Base-by-base conservation (phyloP, 2,888 invertebrate species). In the Clanis bilineata region DNA sequence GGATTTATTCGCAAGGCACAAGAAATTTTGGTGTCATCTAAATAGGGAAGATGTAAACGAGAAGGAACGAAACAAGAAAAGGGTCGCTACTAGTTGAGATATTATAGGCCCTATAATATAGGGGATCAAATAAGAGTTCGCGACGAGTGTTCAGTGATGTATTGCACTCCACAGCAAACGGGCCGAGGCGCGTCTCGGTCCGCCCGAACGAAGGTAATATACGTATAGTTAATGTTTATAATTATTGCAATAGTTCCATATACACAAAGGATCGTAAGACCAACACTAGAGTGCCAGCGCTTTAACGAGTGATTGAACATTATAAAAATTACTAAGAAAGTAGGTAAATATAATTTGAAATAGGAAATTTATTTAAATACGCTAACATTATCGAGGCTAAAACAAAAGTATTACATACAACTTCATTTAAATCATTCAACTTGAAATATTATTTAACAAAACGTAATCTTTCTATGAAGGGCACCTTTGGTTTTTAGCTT, bases 401-500 rank as follows among this genome's bases (percentile, higher is more conserved):
- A 90, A 91, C 88, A 89, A 90, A 91, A 86, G 79, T 86, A 85
- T 88, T 89, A 88, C 80, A 85, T 87, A 90, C 90, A 91, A 90
- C 83, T 90, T 86, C 82, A 86, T 89, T 88, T 83, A 88, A 90
- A 90, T 86, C 83, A 90, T 89, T 90, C 82, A 90, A 90, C 90
- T 90, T 88, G 90, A 90, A 90, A 88, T 88, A 90, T 90, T 85
- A 86, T 86, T 86, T 85, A 92, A 92, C 91, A 92, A 89, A 92
- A 92, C 90, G 90, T 91, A 91, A 90, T 90, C 87, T 86, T 90
- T 90, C 88, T 92, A 91, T 93, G 94, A 94, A 95, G 95, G 96
- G 96, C 95, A 96, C 95, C 95, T 96, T 96, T 96, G 96, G 95
- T 96, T 95, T 95, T 94, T 94, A 95, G 95, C 95, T 95, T 95